These are phyloP conservation scores for Drosophila tropicalis DNA, from an alignment of 1,140 invertebrate genomes.

Conservation along the genomic window DNA sequence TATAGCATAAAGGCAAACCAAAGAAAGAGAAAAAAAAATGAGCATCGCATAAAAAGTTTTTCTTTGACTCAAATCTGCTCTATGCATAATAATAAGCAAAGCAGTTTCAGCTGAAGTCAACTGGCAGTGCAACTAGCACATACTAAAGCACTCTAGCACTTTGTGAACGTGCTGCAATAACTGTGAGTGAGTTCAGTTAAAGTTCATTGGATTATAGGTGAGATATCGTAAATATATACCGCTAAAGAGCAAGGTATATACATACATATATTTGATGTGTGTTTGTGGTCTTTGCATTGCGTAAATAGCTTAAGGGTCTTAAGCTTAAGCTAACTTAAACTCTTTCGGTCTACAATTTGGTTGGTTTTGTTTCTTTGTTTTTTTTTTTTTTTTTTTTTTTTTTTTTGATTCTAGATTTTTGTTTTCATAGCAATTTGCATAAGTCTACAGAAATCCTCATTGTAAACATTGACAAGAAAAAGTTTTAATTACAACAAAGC, in stretches of 20 bases:
- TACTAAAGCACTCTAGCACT: not conserved
- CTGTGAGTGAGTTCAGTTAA: slow-evolving; percentile 4
- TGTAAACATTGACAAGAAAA: slow-evolving; percentile 65
- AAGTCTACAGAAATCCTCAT: slow-evolving; percentile 34
- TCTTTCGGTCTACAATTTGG: slow-evolving; percentile 1
- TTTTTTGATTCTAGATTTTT: not conserved
- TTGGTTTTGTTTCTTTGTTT: not conserved
- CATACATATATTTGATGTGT: slow-evolving; percentile 4
- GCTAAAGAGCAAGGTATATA: not conserved
- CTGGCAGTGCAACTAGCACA: not conserved
- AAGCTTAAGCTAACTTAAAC: slow-evolving; percentile 2
- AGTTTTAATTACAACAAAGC: slow-evolving; percentile 73
- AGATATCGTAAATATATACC: slow-evolving; percentile 1
- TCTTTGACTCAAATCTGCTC: not conserved
- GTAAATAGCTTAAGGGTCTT: slow-evolving; percentile 16
- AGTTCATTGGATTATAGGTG: slow-evolving; percentile 1
- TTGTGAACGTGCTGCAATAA: slow-evolving; percentile 4
- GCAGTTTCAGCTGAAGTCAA: not conserved
- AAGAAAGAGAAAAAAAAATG: no score
- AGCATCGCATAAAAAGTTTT: not conserved
- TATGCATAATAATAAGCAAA: slow-evolving; percentile 8
- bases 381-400: not conserved
- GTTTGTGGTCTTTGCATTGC: slow-evolving; percentile 1
- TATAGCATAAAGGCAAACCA: not conserved
- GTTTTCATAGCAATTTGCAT: not conserved